These are phyloP conservation scores for Phymastichus coffea DNA, from an alignment of 1,140 invertebrate species.

Conservation along the genomic window DNA sequence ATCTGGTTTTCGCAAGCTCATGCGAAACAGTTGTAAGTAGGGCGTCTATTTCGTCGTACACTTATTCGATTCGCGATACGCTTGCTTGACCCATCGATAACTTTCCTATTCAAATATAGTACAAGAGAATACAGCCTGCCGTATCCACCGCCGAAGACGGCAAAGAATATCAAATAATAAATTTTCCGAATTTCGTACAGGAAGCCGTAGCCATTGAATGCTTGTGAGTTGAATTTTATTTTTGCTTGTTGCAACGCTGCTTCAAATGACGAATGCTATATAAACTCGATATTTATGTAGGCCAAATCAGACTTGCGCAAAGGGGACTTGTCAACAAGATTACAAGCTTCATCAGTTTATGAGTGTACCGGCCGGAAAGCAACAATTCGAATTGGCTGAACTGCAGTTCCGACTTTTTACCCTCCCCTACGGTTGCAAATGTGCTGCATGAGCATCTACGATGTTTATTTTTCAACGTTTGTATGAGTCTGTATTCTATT, in stretches of 20 bases:
- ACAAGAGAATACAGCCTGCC: not conserved
- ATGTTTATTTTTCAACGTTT: too few species aligned
- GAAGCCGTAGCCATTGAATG: not conserved
- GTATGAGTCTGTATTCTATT: too few species aligned
- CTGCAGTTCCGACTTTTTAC: constrained; percentile 7
- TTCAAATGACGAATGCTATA: not conserved
- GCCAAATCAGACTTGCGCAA: not conserved
- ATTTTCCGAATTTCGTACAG: constrained; percentile 3
- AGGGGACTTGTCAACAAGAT: constrained; percentile 6
- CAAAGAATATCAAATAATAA: not conserved
- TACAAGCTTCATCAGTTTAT: constrained; percentile 16
- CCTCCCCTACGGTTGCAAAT: constrained; percentile 8
- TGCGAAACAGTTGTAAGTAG: too few species aligned
- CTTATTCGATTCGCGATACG: too few species aligned
- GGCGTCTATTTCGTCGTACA: too few species aligned
- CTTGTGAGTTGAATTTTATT: constrained; percentile 10
- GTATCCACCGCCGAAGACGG: not conserved
- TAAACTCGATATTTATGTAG: not conserved
- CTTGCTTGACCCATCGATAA: too few species aligned
- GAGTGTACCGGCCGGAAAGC: not conserved
- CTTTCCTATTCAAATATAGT: too few species aligned
- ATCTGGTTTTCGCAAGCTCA: too few species aligned
- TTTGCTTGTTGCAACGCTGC: too few species aligned
- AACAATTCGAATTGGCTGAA: constrained; percentile 1
- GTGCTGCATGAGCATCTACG: not conserved